Percentiles rank a stretch among this genome's conserved stretches.
Evolutionary conservation across 2,113 vertebrate species (phyloP).

Genomic region (Patagioenas fasciata): DNA sequence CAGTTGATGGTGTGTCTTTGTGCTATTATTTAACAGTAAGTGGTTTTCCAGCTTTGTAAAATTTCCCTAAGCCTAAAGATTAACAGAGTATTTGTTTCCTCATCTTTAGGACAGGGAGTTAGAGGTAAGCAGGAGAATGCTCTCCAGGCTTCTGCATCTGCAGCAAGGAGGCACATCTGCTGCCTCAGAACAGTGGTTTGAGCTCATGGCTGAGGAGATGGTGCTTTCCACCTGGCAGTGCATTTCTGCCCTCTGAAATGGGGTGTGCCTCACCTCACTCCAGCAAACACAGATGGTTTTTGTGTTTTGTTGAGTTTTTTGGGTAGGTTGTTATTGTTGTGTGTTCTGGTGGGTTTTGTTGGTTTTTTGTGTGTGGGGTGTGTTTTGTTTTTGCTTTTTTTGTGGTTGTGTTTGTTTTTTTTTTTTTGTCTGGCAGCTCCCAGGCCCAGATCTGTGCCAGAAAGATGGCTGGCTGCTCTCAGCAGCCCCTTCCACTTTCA

Average conservation of each 20-base stretch:
- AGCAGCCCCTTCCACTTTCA: constrained; percentile 4
- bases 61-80: not conserved
- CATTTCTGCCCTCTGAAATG: not conserved
- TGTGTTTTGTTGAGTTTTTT: no score
- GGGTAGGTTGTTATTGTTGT: no score
- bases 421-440: not conserved
- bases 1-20: not conserved
- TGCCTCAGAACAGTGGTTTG: not conserved
- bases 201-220: accelerated
- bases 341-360: no score
- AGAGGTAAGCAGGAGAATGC: not conserved
- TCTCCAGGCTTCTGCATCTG: not conserved
- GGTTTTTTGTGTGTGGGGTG: no score
- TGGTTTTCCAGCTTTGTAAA: constrained; percentile 36
- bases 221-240: not conserved
- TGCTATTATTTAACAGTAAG: not conserved
- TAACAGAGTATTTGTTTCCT: constrained; percentile 7
- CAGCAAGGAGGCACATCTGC: not conserved
- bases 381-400: not conserved
- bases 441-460: not conserved
- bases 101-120: not conserved
- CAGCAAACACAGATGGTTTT: not conserved
- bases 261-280: not conserved
- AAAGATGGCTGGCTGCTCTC: constrained; percentile 16
- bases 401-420: no score